Base-by-base conservation (phyloP, 2,797 vertebrate genomes). In the Sebastes matsubarae region DNA sequence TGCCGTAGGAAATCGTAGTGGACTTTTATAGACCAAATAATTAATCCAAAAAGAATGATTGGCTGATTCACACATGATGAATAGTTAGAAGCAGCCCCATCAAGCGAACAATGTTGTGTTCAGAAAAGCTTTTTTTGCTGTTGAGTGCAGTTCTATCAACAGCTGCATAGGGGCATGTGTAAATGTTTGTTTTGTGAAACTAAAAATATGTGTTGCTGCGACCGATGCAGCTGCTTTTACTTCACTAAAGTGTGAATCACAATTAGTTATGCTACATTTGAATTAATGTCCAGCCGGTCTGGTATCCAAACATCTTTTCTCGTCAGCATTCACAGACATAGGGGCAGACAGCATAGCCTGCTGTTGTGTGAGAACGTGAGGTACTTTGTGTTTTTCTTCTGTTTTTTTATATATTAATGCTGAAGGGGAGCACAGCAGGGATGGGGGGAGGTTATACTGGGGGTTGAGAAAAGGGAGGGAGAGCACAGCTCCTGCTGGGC, bases 401-500 rank as follows among this genome's bases (percentile, higher is more conserved):
- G n/a, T 72, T 27, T 24, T 71, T 72, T 27, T 68, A 65, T 78
- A 71, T 20, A 52, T 91, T 88, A 64, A 68, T 87, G 82, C 73
- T 76, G 69, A 87, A 64, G 78, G 79, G 81, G 71, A 85, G 63
- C 24, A 22, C 27, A 25, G 25, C 24, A 25, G 72, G 57, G 77
- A 57, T 84, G 72, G 80, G 81, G 81, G 88, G 81, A 46, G 79
- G 73, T 70, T 82, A 58, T 59, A 46, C 75, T 42, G 65, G 82
- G 79, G 86, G 71, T 77, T 85, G 70, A 69, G 57, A 70, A 67
- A 36, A 36, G 65, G 84, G 90, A 66, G 79, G 84, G 87, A 60
- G 77, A 67, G 79, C 68, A 32, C 52, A 55, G 30, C 85, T 88
- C 93, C 82, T 86, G 84, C 84, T 93, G 90, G 88, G 91, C 22